Percentiles rank a stretch among this genome's conserved stretches.
Evolutionary conservation across 2,113 vertebrate species (phyloP).

Genomic region (Accipiter cooperii): DNA sequence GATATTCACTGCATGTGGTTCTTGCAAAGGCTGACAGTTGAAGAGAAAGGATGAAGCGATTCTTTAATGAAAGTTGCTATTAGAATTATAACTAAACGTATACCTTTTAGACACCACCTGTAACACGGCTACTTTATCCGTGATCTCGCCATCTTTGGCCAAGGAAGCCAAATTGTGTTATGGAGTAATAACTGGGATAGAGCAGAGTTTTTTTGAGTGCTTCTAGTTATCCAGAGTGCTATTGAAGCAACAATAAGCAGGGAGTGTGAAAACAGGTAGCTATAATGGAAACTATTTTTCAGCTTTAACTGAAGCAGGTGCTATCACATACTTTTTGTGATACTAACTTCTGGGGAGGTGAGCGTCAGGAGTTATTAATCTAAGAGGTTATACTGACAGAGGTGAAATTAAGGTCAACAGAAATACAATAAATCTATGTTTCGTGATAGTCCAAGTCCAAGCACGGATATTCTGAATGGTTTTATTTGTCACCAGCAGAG

Average conservation of each 20-base stretch:
- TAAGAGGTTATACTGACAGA: not conserved
- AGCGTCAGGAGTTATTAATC: constrained; percentile 36
- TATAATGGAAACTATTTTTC: constrained; percentile 51
- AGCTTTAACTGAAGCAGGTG: not conserved
- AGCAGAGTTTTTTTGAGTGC: not conserved
- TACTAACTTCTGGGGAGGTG: not conserved
- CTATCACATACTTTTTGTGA: not conserved
- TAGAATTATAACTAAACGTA: not conserved
- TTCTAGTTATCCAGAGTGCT: not conserved
- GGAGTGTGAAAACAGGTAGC: not conserved
- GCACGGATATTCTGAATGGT: not conserved
- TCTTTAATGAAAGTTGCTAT: not conserved
- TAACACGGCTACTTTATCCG: not conserved
- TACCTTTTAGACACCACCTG: not conserved
- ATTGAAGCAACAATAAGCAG: not conserved
- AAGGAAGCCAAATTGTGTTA: not conserved
- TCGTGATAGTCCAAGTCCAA: not conserved
- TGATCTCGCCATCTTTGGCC: not conserved
- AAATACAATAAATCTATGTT: constrained; percentile 2
- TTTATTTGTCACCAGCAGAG: not conserved
- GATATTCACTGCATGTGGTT: not conserved
- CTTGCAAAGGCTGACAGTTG: not conserved
- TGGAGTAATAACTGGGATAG: not conserved
- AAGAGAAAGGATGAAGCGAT: not conserved
- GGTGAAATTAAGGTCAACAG: constrained; percentile 33